Percentiles rank a stretch among this genome's conserved stretches.
Evolutionary conservation across 2,888 invertebrate genomes (phyloP).

Genomic region (Aphrophora alni): DNA sequence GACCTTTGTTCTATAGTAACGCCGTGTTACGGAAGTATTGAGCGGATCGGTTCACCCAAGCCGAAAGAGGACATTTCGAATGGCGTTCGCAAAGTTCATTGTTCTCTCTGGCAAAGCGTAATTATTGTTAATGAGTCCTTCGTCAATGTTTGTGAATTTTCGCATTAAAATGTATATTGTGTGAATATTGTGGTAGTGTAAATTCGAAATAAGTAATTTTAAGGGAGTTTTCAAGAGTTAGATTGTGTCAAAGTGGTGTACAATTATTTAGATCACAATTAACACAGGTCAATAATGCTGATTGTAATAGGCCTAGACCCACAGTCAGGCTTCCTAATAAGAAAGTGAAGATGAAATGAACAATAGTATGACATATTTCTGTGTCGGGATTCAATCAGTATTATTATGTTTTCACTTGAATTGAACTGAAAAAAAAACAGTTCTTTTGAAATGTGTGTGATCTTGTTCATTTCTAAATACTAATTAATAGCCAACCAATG

Average conservation of each 20-base stretch:
- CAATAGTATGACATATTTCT: not conserved
- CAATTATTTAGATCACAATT: conserved; percentile 49
- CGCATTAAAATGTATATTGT: not conserved
- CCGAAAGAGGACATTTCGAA: conserved; percentile 61
- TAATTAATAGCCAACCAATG: not conserved
- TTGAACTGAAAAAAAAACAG: too few relatives aligned
- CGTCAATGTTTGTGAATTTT: not conserved
- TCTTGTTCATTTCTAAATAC: not conserved
- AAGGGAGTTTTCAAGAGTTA: not conserved
- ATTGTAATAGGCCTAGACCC: conserved; percentile 45
- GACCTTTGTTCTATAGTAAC: conserved; percentile 47
- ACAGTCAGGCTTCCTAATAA: conserved; percentile 18
- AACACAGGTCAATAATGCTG: conserved; percentile 51
- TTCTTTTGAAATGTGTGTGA: not conserved
- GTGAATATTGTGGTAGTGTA: not conserved
- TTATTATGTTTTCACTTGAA: too few relatives aligned
- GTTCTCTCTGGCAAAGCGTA: conserved; percentile 56
- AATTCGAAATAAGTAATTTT: not conserved
- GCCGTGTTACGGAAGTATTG: conserved; percentile 55
- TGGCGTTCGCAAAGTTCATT: conserved; percentile 65
- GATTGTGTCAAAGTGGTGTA: conserved; percentile 38
- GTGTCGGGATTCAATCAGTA: not conserved
- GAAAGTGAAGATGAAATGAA: not conserved
- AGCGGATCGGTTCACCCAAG: conserved; percentile 58
- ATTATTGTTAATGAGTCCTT: conserved; percentile 46